Percentiles rank a stretch among this genome's conserved stretches.
Conservation (phyloP, 2,797 vertebrate species). For the Hypotaenidia okinawae region DNA sequence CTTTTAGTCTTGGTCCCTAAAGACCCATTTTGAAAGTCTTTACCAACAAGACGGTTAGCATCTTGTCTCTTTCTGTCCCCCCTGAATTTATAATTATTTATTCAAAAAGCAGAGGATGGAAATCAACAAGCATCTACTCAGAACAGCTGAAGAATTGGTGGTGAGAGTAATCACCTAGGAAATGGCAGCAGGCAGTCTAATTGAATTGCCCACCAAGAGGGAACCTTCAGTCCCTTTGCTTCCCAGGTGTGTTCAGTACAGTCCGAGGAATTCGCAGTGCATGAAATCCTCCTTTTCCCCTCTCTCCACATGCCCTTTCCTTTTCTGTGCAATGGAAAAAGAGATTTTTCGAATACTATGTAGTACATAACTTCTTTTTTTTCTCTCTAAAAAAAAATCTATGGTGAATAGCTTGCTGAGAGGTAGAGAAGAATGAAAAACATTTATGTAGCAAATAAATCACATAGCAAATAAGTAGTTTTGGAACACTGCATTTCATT, state of each 20-base stretch:
- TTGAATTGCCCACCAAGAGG: accelerated
- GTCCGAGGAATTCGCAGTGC: not conserved
- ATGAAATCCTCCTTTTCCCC: not conserved
- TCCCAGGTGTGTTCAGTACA: not conserved
- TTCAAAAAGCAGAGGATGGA: not conserved
- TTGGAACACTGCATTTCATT: conserved; percentile 33
- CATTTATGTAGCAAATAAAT: conserved; percentile 37
- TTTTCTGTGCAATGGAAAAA: not conserved
- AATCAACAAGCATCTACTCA: not conserved
- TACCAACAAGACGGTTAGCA: not conserved
- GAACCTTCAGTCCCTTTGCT: not conserved
- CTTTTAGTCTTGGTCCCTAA: not conserved
- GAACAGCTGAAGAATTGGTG: not conserved
- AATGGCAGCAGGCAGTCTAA: not conserved
- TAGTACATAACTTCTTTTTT: not conserved
- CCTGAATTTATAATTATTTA: not conserved
- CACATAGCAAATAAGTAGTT: conserved; percentile 17
- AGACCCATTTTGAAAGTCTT: not conserved
- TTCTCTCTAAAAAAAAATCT: not conserved
- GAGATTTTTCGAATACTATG: not conserved
- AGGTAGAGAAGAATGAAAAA: conserved; percentile 34
- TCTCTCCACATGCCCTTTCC: not conserved
- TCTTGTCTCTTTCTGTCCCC: not conserved
- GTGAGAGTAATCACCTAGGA: not conserved
- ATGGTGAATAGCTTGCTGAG: not conserved